Evolutionary conservation across 1,140 invertebrate genomes (phyloP), one percentile per base, ranked within the genome.

Genomic region (Panagrolaimus sp.): DNA sequence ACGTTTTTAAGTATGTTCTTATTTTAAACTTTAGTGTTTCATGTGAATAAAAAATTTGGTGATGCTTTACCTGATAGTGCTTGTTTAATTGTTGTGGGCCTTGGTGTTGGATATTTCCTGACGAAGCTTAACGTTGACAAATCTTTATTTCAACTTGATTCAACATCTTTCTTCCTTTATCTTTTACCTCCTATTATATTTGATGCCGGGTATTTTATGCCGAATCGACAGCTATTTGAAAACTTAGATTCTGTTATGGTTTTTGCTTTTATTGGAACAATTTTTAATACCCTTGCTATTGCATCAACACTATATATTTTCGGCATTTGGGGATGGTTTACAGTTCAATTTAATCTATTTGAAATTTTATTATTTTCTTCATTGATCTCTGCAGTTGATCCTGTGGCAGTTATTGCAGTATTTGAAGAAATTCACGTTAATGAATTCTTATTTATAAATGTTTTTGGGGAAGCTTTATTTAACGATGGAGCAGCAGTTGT

Each of bases 371-470:
- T 97, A 5, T 97, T 98, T 83, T 89, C 91, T 67, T 91, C 94
- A 23, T 87, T 97, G n/a, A 96, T 98, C 78, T 95, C 93, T 16
- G 95, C 95, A 13, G 95, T 98, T 23, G 95, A 98, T 86, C 95
- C 95, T 11, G 95, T 98, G 0, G 94, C 94, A 13, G 94, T 87
- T 9, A 85, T 98, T 42, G 94, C 95, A 38, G 93, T 68, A 1
- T 68, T 68, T 63, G 95, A 63, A 63, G 62, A 63, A 9, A 63
- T 43, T 9, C 31, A 63, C 38, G 62, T 63, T 0, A 63, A 51
- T 13, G 64, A 47, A 11, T 47, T 47, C 9, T 47, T 46, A 14
- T 66, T 47, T n/a, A 47, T 46, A 0, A 46, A 66, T 25, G 43
- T 66, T 16, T 51, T 66, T 8, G 47, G 47, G 7, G 64, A 47